Evolutionary conservation across 2,797 vertebrate species (phyloP).

Genomic region (Neosalanx taihuensis): DNA sequence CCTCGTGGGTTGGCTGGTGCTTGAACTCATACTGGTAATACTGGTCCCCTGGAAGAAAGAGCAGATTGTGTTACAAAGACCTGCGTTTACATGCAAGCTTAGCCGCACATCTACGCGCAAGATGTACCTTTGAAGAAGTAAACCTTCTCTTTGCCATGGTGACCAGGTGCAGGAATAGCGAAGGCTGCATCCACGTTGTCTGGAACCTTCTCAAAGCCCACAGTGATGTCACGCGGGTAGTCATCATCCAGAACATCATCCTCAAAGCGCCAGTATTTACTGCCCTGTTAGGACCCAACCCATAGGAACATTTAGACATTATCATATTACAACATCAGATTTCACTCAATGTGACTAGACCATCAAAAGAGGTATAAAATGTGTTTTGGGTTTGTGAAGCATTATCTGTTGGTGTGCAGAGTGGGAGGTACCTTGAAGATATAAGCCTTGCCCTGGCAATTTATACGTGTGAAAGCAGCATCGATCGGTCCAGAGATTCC

Average conservation of each 20-base stretch:
- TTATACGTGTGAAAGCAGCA: slow-evolving; percentile 93
- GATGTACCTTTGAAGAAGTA: slow-evolving; percentile 95
- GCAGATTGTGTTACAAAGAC: not conserved
- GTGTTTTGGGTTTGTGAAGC: not conserved
- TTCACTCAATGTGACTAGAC: not conserved
- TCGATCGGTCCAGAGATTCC: slow-evolving; percentile 89
- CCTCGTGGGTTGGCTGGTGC: slow-evolving; percentile 83
- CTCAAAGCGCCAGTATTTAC: slow-evolving; percentile 89
- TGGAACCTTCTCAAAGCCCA: slow-evolving; percentile 83
- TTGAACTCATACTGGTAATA: slow-evolving; percentile 91
- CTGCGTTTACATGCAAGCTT: not conserved
- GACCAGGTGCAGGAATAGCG: slow-evolving; percentile 81
- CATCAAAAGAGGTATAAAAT: not conserved
- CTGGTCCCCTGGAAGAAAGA: slow-evolving; percentile 65
- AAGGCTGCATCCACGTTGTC: slow-evolving; percentile 80
- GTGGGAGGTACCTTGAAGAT: slow-evolving; percentile 85
- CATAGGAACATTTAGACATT: not conserved
- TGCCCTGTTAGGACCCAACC: slow-evolving; percentile 70
- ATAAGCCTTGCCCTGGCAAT: slow-evolving; percentile 95
- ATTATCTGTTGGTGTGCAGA: not conserved
- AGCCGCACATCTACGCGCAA: not conserved
- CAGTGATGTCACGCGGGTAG: slow-evolving; percentile 82
- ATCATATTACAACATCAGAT: not conserved
- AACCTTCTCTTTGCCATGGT: slow-evolving; percentile 78
- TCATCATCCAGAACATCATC: slow-evolving; percentile 77